These are phyloP conservation scores for Pristionchus fissidentatus DNA, from an alignment of 2,888 invertebrate species.

Conservation along the genomic window DNA sequence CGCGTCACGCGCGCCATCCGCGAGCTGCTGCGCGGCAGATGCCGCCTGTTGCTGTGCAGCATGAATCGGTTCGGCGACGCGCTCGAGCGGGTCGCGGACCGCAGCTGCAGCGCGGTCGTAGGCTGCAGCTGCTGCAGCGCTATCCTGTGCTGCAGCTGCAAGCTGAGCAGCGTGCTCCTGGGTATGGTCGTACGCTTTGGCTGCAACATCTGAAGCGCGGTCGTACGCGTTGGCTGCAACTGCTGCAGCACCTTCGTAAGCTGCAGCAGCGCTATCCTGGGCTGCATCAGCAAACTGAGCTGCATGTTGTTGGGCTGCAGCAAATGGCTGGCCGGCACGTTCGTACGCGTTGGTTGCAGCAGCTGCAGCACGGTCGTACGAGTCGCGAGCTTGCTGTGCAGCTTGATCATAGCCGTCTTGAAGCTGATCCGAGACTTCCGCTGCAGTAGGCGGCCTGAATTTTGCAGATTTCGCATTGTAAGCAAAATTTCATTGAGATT, in stretches of 20 bases:
- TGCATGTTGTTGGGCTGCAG: background rate
- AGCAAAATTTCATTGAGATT: background rate
- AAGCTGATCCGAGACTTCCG: background rate
- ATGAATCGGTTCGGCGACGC: background rate
- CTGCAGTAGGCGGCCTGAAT: background rate
- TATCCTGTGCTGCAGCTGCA: background rate
- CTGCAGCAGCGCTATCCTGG: background rate
- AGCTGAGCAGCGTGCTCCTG: background rate
- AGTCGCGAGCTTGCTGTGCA: background rate
- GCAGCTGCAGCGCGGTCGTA: background rate
- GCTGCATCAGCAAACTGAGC: background rate
- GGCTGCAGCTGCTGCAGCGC: background rate
- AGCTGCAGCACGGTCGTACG: slow-evolving; percentile 5
- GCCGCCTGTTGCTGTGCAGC: background rate
- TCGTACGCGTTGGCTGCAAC: background rate
- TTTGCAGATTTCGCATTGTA: background rate
- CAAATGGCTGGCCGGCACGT: background rate
- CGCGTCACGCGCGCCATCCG: background rate
- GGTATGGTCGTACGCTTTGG: no score
- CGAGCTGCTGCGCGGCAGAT: background rate
- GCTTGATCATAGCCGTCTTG: background rate
- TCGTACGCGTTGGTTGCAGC: background rate
- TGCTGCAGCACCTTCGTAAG: background rate
- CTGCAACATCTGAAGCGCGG: background rate
- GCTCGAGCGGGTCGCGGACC: background rate